These are phyloP conservation scores for Thunnus maccoyii DNA, from an alignment of 2,113 vertebrate species.

Conservation along the genomic window DNA sequence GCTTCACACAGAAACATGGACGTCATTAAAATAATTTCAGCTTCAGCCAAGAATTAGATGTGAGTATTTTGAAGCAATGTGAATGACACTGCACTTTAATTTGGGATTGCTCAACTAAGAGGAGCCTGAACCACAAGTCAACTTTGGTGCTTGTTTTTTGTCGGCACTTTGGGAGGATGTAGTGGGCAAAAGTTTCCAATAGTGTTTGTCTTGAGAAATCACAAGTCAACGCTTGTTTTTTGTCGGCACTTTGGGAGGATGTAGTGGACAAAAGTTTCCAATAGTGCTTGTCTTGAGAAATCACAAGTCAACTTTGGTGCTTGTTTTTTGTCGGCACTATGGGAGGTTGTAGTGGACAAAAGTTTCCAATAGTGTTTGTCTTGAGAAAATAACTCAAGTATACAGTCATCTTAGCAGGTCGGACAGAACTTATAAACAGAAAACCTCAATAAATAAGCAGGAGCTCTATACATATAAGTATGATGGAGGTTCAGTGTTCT, in stretches of 20 bases:
- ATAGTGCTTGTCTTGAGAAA: not conserved
- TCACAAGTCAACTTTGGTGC: too few species aligned
- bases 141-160: not conserved
- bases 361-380: not conserved
- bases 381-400: too few species aligned
- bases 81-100: not conserved
- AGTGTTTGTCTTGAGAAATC: too few species aligned
- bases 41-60: not conserved
- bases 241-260: not conserved
- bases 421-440: not conserved
- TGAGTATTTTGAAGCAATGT: not conserved
- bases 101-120: not conserved
- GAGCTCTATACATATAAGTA: not conserved
- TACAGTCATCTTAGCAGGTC: not conserved
- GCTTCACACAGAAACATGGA: not conserved
- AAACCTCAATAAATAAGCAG: not conserved
- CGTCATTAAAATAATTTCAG: not conserved
- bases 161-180: not conserved
- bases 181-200: not conserved
- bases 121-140: not conserved
- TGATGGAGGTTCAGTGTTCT: not conserved
- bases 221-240: not conserved
- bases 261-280: not conserved
- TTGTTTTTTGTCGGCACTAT: not conserved
- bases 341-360: not conserved